Evolutionary conservation across 2,797 vertebrate genomes (phyloP), one percentile per base, ranked within the genome.

Genomic region (Tauraco hartlaubi): DNA sequence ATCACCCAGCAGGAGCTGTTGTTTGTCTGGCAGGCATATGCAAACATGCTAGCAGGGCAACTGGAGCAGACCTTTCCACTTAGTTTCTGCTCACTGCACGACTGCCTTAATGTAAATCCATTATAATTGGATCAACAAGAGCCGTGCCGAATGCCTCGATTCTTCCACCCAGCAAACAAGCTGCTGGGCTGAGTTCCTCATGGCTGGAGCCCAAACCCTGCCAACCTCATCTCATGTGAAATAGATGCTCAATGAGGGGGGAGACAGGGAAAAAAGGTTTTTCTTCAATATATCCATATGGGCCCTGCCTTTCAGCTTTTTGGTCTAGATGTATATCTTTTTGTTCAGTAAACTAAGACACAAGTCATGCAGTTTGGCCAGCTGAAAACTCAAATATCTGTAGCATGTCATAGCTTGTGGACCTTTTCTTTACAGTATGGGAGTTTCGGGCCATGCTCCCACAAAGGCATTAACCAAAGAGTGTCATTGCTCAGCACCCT

Each of bases 391-490:
- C 55, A 73, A 76, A 16, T 90, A 67, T 43, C 26, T 91, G 11
- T 37, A 73, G 41, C 48, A 22, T 48, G 85, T 54, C 17, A 1
- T 63, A 90, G 17, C 67, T 64, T 92, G 76, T 59, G 49, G 71
- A 79, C 31, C 8, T 75, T 68, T 78, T 54, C n/a, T 89, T 87
- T 82, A 69, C 90, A 85, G 58, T n/a, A 52, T 22, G 39, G 35
- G 29, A 33, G n/a, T 56, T 90, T 84, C 71, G 78, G 71, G 39
- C 80, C 16, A 3, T 12, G 35, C 52, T 90, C 73, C 66, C 67
- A 61, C 23, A 54, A 67, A 81, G 11, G 19, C 59, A 94, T 96
- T 94, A 94, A 67, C 29, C 55, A 91, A 95, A 82, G 48, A 68
- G 15, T 48, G 16, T 37, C 25, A 20, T 52, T 83, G 51, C 59